A percentile compares a stretch with the other conserved stretches of the same genome.
Conservation (phyloP, 2,113 vertebrate genomes). For the Protomyctophum bolini region DNA sequence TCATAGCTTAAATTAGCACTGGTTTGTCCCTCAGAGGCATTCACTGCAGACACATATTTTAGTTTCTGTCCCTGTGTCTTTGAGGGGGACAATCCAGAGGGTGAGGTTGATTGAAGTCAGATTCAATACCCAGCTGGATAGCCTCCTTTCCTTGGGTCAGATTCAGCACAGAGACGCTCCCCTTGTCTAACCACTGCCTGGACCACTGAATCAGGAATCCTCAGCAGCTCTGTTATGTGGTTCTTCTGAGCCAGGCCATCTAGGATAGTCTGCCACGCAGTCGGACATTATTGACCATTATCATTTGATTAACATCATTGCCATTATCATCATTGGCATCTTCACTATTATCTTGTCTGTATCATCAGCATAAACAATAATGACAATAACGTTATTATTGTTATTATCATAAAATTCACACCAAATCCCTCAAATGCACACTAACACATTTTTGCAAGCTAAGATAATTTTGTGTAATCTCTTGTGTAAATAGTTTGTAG, state of each 20-base stretch:
- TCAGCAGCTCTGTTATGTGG: constrained; percentile 70
- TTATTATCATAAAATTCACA: too few species aligned
- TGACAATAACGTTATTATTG: too few species aligned
- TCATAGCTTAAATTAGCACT: constrained; percentile 33
- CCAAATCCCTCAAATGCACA: background rate
- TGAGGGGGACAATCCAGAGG: constrained; percentile 29
- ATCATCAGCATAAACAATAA: background rate
- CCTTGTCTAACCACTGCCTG: constrained; percentile 75
- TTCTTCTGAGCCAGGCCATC: constrained; percentile 78
- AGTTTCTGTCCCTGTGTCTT: constrained; percentile 46
- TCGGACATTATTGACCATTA: too few species aligned
- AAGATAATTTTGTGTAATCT: too few species aligned
- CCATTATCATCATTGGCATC: constrained; percentile 6
- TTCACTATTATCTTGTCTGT: background rate
- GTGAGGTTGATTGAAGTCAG: background rate
- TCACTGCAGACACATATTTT: constrained; percentile 23
- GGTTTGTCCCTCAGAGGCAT: constrained; percentile 19
- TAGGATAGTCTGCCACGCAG: constrained; percentile 66
- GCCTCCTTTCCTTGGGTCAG: constrained; percentile 78
- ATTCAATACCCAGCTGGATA: constrained; percentile 82
- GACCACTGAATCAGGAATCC: constrained; percentile 70
- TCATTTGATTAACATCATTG: constrained; percentile 1
- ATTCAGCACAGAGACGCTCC: constrained; percentile 54
- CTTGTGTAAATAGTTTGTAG: too few species aligned
- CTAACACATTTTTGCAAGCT: background rate